Base-by-base conservation (phyloP, 2,888 invertebrate genomes). In the Augochlorella aurata region DNA sequence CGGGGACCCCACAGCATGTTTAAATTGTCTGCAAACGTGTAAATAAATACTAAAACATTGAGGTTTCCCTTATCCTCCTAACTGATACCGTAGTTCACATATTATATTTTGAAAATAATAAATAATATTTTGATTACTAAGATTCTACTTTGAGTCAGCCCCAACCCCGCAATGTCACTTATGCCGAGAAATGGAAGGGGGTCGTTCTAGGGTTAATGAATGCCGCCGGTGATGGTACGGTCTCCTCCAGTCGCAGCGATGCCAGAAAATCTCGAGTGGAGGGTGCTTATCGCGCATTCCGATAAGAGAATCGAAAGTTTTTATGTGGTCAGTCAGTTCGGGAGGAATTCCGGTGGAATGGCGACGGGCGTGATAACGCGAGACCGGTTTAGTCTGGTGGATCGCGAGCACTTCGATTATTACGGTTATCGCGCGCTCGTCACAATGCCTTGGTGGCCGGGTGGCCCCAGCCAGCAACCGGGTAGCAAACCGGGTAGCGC, bases 391-490 rank as follows among this genome's bases (percentile, higher is more conserved):
- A 24, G 54, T 58, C 54, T 61, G 77, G 69, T 29, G 49, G 71
- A 71, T 81, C 75, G 79, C 68, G 66, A 72, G 66, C 72, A 68
- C 61, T 81, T 86, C 77, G 77, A 86, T 83, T 86, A 84, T 84
- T 67, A 84, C 77, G 77, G 79, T 77, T 84, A 83, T 86, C 78
- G 69, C 81, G 52, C 29, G 54, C 77, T 74, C 77, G 77, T 79
- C 77, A 79, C 76, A 79, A 79, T 79, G 73, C 75, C 69, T 54
- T 77, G 38, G 79, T 74, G 80, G 69, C 38, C 38, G 38, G 38
- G 38, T 38, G 7, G 38, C 38, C 38, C 38, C 38, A 4, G 38
- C 38, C 38, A 38, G 38, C 38, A 47, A 24, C 24, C 14, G 54
- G 24, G 21, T 14, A 24, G 54, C 7, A 24, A 38, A 38, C 38